Evolutionary conservation across 2,797 vertebrate genomes (phyloP), one percentile per base, ranked within the genome.

Genomic region (Poeciliopsis presidionis): DNA sequence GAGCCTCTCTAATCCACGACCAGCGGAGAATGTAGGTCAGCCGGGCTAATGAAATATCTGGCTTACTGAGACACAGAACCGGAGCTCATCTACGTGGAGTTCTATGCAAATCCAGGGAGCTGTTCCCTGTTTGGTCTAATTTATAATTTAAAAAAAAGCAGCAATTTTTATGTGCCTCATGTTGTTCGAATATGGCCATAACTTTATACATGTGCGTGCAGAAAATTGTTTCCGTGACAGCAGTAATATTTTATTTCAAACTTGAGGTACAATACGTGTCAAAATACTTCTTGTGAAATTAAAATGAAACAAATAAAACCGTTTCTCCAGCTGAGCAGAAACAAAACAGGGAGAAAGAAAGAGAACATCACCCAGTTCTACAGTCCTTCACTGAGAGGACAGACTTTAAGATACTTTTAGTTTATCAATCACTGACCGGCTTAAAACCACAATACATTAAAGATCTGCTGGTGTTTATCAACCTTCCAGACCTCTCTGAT

Each of bases 11-110:
- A 89, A 89, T 90, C 86, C 83, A 78, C 36, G 81, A 81, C 77
- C 76, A 71, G 80, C 25, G 63, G 78, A 61, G 86, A 87, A 85
- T 85, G 84, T 89, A 83, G 89, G 90, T 90, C 84, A 67, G 49
- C 47, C 2, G 11, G 82, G 81, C 84, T 80, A 86, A 84, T 90
- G 82, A 86, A 90, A 87, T 76, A 80, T 84, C 75, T 76, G 89
- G 84, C 86, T 89, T 89, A 86, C 65, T 70, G 73, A 83, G 77
- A 49, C 72, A 65, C 72, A 76, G 75, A 41, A 74, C 76, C 71
- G 43, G 59, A 71, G 83, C 84, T 87, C 77, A 79, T 82, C 78
- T 79, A 69, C 71, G 63, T 45, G 49, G 46, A 75, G 28, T 47
- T 74, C 75, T 45, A 2, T 76, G 13, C 12, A 83, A 77, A 81